Conservation (phyloP, 2,888 invertebrate genomes). For the Rhopalosiphum nymphaeae region DNA sequence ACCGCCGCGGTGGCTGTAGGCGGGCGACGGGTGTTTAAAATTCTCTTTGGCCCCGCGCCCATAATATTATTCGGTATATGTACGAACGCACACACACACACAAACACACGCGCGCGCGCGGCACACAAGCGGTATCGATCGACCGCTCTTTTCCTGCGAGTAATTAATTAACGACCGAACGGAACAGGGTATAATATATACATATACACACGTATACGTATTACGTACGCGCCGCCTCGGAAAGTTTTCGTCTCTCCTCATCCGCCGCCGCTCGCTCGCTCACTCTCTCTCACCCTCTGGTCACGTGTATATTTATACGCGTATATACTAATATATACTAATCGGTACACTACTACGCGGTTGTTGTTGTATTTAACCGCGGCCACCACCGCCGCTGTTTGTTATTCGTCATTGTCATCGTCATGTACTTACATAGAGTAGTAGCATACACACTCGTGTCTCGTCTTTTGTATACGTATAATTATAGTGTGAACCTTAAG, state of each 20-base stretch:
- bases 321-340: conserved; percentile 31
- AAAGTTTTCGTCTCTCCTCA: conserved; percentile 18
- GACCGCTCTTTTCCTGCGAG: conserved; percentile 42
- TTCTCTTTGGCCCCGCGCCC: conserved; percentile 47
- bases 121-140: conserved; percentile 43
- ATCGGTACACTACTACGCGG: conserved; percentile 21
- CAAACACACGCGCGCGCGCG: neutral
- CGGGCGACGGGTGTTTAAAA: conserved; percentile 34
- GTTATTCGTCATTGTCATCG: conserved; percentile 39
- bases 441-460: too few species aligned
- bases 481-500: neutral
- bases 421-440: neutral
- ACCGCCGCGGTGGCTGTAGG: neutral
- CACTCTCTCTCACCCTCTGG: neutral
- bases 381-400: neutral
- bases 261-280: neutral
- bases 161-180: conserved; percentile 50
- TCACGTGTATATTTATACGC: neutral
- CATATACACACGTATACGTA: neutral
- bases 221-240: neutral
- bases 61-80: neutral
- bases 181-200: neutral
- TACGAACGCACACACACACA: neutral
- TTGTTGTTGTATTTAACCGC: conserved; percentile 36
- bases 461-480: neutral